These are phyloP conservation scores for Pammene aurita DNA, from an alignment of 2,888 invertebrate species.

Conservation along the genomic window DNA sequence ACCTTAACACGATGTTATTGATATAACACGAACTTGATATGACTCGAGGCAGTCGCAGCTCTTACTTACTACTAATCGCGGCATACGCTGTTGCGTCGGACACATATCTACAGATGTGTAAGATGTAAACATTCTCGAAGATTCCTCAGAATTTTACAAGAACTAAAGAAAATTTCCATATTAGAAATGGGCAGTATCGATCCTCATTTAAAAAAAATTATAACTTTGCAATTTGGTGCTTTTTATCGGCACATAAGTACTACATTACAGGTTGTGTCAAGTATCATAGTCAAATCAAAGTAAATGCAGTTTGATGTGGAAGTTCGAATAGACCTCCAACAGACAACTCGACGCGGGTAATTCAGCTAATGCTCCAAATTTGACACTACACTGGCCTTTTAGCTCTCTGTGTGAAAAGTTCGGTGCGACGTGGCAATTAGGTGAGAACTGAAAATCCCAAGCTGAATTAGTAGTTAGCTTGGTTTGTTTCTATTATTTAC, in stretches of 20 bases:
- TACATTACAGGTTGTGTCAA: too few species aligned
- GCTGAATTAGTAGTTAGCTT: not conserved
- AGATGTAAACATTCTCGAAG: too few species aligned
- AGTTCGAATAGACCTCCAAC: not conserved
- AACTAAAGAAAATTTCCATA: too few species aligned
- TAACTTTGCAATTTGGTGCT: too few species aligned
- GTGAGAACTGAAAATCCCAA: conserved; percentile 35
- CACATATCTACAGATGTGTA: too few species aligned
- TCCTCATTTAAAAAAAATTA: too few species aligned
- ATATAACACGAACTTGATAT: not conserved
- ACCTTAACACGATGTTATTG: not conserved
- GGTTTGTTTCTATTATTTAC: not conserved
- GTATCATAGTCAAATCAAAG: too few species aligned
- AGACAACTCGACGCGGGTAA: conserved; percentile 38
- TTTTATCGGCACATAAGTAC: too few species aligned
- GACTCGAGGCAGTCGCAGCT: not conserved
- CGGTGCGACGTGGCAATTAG: conserved; percentile 32
- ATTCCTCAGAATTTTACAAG: too few species aligned
- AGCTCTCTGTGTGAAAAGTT: conserved; percentile 36
- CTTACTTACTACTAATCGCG: too few species aligned
- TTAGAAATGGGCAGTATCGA: too few species aligned
- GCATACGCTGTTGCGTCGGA: too few species aligned
- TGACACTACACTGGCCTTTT: conserved; percentile 37
- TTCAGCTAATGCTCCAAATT: conserved; percentile 39
- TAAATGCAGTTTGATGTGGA: not conserved